Evolutionary conservation across 2,113 vertebrate species (phyloP).

Genomic region (Maccullochella peelii): DNA sequence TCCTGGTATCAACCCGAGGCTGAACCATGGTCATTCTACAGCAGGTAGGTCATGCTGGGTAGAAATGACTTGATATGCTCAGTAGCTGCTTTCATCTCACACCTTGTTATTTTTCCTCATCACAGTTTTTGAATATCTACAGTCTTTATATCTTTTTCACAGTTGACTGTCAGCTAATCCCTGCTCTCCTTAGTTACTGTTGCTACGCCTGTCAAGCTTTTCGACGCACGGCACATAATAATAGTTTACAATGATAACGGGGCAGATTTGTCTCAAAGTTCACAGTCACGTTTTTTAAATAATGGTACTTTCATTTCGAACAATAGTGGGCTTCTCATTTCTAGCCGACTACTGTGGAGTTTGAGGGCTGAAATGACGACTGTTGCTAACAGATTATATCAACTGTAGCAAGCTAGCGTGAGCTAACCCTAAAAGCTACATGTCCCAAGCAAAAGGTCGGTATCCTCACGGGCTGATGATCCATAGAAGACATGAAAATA

Average conservation of each 20-base stretch:
- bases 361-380: not conserved
- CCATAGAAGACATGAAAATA: not conserved
- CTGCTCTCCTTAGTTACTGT: not conserved
- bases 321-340: not conserved
- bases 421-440: not conserved
- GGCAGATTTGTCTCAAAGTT: not conserved
- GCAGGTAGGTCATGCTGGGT: conserved; percentile 71
- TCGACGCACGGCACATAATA: not conserved
- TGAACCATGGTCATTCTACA: conserved; percentile 87
- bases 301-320: not conserved
- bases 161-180: not conserved
- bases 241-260: not conserved
- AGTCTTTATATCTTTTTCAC: not conserved
- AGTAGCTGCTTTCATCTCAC: not conserved
- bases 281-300: not conserved
- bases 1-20: conserved; percentile 68
- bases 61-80: not conserved
- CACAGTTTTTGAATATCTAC: not conserved
- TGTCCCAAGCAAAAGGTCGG: not conserved
- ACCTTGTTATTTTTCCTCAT: no score
- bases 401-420: not conserved
- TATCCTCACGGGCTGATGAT: not conserved
- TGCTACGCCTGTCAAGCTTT: not conserved
- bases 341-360: not conserved
- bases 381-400: not conserved